Evolutionary conservation across 2,888 invertebrate species (phyloP).

Genomic region (Thera britannica): DNA sequence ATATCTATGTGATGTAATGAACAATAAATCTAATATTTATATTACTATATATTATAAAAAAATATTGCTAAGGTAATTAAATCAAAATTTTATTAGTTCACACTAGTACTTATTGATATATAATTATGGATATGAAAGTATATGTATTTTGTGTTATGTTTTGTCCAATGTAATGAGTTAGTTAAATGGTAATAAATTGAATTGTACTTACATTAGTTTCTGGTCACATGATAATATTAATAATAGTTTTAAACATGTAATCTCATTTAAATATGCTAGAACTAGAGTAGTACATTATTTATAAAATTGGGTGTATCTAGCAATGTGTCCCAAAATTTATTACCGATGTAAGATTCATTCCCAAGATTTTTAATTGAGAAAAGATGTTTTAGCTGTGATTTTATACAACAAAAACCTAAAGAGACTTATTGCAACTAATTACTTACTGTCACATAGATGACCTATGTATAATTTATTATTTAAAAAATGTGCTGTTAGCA

Average conservation of each 20-base stretch:
- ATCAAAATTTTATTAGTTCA: not conserved
- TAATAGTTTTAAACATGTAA: not conserved
- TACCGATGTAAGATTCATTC: not conserved
- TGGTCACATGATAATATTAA: not conserved
- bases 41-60: constrained; percentile 13
- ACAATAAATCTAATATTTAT: constrained; percentile 33
- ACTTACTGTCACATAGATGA: no score
- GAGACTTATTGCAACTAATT: no score
- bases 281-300: not conserved
- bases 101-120: constrained; percentile 25
- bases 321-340: not conserved
- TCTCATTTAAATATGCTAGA: not conserved
- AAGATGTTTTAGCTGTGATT: no score
- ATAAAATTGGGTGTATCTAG: not conserved
- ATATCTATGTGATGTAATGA: constrained; percentile 35
- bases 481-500: no score
- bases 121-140: constrained; percentile 25
- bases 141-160: constrained; percentile 23
- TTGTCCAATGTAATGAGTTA: constrained; percentile 17
- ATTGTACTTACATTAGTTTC: constrained; percentile 9
- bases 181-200: not conserved
- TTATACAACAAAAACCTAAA: no score
- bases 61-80: not conserved
- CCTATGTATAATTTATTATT: no score
- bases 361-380: no score